Conservation (phyloP, 2,113 vertebrate species). For the Shinisaurus crocodilurus region DNA sequence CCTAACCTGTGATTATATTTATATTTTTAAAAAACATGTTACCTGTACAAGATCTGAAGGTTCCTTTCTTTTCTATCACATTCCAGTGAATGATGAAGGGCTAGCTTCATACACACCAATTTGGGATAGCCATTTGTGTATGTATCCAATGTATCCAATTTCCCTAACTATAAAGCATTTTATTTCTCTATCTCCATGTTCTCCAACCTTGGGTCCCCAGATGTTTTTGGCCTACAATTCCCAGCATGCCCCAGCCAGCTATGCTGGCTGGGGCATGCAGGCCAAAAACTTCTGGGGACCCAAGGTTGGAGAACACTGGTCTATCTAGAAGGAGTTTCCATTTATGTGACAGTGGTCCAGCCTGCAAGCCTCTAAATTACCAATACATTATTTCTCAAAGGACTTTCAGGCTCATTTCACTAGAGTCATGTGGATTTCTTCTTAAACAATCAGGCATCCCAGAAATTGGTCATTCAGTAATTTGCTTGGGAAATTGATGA, state of each 20-base stretch:
- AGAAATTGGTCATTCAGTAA: background rate
- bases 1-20: background rate
- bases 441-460: background rate
- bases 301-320: no score
- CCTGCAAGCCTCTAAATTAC: background rate
- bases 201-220: no score
- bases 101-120: background rate
- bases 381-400: background rate
- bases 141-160: background rate
- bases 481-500: background rate
- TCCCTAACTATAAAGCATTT: slow-evolving; percentile 4
- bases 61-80: background rate
- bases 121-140: background rate
- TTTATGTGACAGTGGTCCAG: no score
- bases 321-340: background rate
- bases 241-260: no score
- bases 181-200: no score
- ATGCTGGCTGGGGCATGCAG: no score
- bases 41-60: background rate
- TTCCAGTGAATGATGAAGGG: background rate
- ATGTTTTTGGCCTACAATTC: no score
- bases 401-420: background rate
- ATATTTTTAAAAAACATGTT: background rate
- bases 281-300: no score
- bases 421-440: background rate